A percentile compares a stretch with the other conserved stretches of the same genome.
Evolutionary conservation across 2,113 vertebrate species (phyloP).

Genomic region (Zosterops lateralis): DNA sequence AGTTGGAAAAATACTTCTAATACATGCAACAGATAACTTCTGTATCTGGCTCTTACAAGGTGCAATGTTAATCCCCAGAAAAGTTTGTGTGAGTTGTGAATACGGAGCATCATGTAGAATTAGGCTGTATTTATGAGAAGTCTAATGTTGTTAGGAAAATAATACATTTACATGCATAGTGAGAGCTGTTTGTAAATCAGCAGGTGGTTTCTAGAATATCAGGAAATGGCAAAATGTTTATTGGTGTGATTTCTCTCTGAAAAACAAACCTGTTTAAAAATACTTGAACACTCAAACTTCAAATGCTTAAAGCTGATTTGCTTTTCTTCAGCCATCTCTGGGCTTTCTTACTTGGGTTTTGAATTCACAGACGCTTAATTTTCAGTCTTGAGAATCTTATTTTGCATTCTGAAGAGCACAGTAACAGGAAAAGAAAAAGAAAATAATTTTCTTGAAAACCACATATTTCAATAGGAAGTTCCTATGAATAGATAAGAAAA

Average conservation of each 20-base stretch:
- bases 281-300: not conserved
- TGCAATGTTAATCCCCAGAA: not conserved
- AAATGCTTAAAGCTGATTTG: not conserved
- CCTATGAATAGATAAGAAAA: not conserved
- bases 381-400: not conserved
- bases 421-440: not conserved
- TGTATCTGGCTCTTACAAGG: not conserved
- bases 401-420: not conserved
- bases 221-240: constrained; percentile 40
- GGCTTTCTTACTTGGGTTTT: not conserved
- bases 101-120: not conserved
- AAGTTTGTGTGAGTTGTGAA: not conserved
- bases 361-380: not conserved
- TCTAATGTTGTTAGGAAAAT: constrained; percentile 23
- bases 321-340: not conserved
- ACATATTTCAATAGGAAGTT: not conserved
- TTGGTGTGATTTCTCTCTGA: not conserved
- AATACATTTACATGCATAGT: constrained; percentile 4
- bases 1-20: not conserved
- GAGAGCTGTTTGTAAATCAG: constrained; percentile 38
- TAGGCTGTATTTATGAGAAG: not conserved
- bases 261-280: constrained; percentile 29
- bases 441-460: not conserved
- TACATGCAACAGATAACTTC: not conserved
- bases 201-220: constrained; percentile 37